Evolutionary conservation across 2,113 vertebrate species (phyloP), one percentile per base, ranked within the genome.

Genomic region (Chrysochloris asiatica): DNA sequence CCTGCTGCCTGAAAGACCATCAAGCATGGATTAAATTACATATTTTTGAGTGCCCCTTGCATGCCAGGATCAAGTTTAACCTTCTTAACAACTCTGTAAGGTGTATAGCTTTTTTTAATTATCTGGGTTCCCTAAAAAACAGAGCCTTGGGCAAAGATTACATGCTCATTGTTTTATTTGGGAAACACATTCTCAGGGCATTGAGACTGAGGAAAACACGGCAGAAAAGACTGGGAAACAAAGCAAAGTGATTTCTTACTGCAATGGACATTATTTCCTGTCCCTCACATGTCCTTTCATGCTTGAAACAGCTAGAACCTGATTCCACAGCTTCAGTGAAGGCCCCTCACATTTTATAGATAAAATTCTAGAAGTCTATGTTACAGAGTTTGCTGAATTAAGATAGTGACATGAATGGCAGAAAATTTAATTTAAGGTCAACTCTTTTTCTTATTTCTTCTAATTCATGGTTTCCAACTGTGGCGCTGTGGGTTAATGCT

Each of bases 121-220:
- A 71, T 26, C 30, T 80, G 56, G 6, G 22, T 69, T 86, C 38
- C 52, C 50, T 77, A 75, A 45, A 67, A 89, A 87, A 84, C 28
- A 75, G 33, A 83, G 45, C 38, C 10, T 76, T 89, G 22, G 56
- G 33, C 26, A 69, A 43, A 17, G 41, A 83, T 79, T 54, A 86
- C 89, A 48, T 26, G 30, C 52, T 69, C 69, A 80, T 92, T 28
- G 19, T 94, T 93, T 16, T 89, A 50, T 80, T 73, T 76, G 30
- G 56, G 45, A 89, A 52, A 79, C 11, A 28, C 45, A 13, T 81
- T 56, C 28, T 69, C 45, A 30, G 45, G n/a, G 52, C 22, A 65
- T 33, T 76, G 72, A 86, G 63, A 86, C 11, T 45, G 67, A 83
- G 8, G 21, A 33, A 83, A 93, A 63, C 56, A 54, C 48, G 16